Evolutionary conservation across 2,797 vertebrate genomes (phyloP).

Genomic region (Eulemur coronatus): DNA sequence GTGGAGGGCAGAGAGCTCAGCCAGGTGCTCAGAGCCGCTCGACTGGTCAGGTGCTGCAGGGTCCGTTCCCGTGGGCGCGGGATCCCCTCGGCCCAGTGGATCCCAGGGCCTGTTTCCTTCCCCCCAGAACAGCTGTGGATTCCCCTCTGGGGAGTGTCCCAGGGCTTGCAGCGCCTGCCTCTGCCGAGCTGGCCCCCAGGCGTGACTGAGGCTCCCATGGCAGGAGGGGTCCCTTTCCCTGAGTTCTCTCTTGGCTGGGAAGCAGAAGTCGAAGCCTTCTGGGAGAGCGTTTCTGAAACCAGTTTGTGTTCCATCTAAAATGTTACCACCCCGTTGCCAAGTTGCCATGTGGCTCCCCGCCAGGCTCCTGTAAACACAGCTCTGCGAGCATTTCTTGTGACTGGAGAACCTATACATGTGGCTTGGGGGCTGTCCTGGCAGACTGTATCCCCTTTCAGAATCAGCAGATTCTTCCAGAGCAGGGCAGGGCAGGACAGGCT

Average conservation of each 20-base stretch:
- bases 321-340: fast-evolving
- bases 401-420: fast-evolving
- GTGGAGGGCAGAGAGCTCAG: background rate
- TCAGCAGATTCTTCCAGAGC: background rate
- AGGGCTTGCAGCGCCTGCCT: background rate
- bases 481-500: background rate
- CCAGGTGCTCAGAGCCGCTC: background rate
- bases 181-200: background rate
- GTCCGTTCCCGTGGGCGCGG: background rate
- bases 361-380: too few species aligned
- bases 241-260: background rate
- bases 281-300: background rate
- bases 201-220: background rate
- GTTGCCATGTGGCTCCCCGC: background rate
- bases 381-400: background rate
- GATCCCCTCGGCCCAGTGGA: background rate
- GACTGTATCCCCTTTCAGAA: background rate
- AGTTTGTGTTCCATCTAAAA: background rate
- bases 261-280: too few species aligned
- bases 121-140: background rate
- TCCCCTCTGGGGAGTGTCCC: background rate
- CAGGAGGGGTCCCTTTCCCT: too few species aligned
- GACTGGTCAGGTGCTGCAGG: too few species aligned
- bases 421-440: background rate
- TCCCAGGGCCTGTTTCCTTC: background rate